A percentile compares a stretch with the other conserved stretches of the same genome.
These are phyloP conservation scores for Nasonia oneida DNA, from an alignment of 2,888 invertebrate genomes.

Conservation along the genomic window DNA sequence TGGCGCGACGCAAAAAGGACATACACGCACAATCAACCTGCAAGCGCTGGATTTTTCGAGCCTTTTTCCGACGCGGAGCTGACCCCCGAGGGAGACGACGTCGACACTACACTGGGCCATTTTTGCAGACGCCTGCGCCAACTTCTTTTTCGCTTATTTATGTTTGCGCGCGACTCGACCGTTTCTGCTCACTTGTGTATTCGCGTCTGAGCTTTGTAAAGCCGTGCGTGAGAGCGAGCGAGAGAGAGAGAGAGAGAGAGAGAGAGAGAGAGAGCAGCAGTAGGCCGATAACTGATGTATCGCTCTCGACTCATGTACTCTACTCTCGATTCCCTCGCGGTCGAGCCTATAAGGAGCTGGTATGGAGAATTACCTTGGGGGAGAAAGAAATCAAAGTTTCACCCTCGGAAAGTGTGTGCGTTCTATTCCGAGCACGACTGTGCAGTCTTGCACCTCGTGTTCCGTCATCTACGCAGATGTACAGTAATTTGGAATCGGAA, in stretches of 20 bases:
- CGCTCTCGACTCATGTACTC: background rate
- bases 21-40: conserved; percentile 35
- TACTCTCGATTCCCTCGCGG: conserved; percentile 3
- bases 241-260: too few species aligned
- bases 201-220: conserved; percentile 21
- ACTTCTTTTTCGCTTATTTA: conserved; percentile 37
- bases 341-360: conserved; percentile 1
- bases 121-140: conserved; percentile 8
- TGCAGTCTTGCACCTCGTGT: background rate
- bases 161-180: background rate
- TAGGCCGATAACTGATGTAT: conserved; percentile 52
- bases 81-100: conserved; percentile 21
- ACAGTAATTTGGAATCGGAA: too few species aligned
- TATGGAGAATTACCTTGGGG: conserved; percentile 4
- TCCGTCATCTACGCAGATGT: too few species aligned
- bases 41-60: conserved; percentile 33
- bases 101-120: background rate
- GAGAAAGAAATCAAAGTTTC: conserved; percentile 55
- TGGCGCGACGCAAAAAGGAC: background rate
- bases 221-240: background rate
- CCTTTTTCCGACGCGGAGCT: conserved; percentile 35
- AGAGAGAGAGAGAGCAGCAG: background rate
- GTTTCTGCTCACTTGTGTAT: background rate
- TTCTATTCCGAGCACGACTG: background rate
- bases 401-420: background rate